Base-by-base conservation (phyloP, 37 sponge, comb jelly and placozoan genomes). In the Aplysina aerophoba region DNA sequence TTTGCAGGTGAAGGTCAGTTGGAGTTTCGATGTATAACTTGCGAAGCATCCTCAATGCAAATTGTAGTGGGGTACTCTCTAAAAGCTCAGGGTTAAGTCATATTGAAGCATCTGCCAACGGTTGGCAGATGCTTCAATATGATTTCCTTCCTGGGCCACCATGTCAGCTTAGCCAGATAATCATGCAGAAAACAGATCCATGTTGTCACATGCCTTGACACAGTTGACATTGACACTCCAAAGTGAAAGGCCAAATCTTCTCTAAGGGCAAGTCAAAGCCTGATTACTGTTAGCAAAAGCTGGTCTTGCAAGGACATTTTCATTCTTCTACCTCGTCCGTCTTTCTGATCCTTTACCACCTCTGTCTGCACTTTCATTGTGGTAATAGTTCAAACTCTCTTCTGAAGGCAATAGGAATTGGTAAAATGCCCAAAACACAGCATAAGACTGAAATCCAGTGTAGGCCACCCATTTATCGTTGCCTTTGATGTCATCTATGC, bases 241-340 rank as follows among this genome's bases (percentile, higher is more conserved):
- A 62, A 62, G 64, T 13, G 64, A 62, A 62, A 62, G 64, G 64
- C 64, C 64, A 62, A 62, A 62, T 62, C 64, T 8, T 62, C 64
- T 62, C 64, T 13, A 62, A 62, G 64, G 12, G 64, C 28, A 62
- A 62, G 64, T 2, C 12, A 13, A 62, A 62, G 64, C 64, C 59
- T 62, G 11, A 62, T 4, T 13, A 62, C 12, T 62, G 64, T 62
- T 13, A 62, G 64, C 12, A 62, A 62, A 27, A 62, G 64, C 64
- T 13, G 64, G 64, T 62, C 64, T 27, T 62, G 64, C 64, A 62
- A 62, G 4, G 64, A 4, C 64, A 62, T 62, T 62, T 62, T 62
- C 64, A 11, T 62, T 62, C 28, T 62, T 62, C 64, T 62, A 62
- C 64, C 4, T 13, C 11, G 64, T 62, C 64, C 64, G 11, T 62